Percentiles rank a stretch among this genome's conserved stretches.
phyloP scores from a whole-genome alignment of 1,140 invertebrate genomes.

The Prorops nasuta region DNA sequence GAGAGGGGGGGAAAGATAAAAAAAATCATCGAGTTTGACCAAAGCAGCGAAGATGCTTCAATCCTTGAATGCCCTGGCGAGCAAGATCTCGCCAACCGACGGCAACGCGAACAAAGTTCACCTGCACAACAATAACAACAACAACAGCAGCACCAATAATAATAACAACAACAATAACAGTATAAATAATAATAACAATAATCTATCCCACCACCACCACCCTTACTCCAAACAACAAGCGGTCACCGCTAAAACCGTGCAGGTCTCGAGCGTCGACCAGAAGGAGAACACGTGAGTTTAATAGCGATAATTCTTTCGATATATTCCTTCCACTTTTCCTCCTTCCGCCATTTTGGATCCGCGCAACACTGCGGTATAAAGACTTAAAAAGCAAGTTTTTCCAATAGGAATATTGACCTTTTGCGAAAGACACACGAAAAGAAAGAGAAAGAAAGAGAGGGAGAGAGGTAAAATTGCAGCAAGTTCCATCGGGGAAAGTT shows the following conservation, averaged over 20 bases:
- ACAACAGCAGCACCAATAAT: slow-evolving; percentile 60
- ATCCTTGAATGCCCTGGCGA: slow-evolving; percentile 75
- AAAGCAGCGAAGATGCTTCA: slow-evolving; percentile 76
- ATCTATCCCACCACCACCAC: slow-evolving; percentile 55
- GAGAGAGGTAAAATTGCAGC: too few species aligned
- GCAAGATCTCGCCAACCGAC: slow-evolving; percentile 69
- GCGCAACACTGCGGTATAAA: too few species aligned
- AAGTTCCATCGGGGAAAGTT: too few species aligned
- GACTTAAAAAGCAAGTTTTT: too few species aligned
- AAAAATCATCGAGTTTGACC: too few species aligned
- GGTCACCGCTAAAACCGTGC: slow-evolving; percentile 20
- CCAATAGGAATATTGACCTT: not conserved
- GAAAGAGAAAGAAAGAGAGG: not conserved
- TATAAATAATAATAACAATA: slow-evolving; percentile 47
- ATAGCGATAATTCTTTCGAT: too few species aligned
- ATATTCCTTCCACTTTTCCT: too few species aligned
- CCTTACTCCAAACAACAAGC: slow-evolving; percentile 48
- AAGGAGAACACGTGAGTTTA: slow-evolving; percentile 54
- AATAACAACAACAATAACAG: slow-evolving; percentile 46
- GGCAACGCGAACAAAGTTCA: slow-evolving; percentile 55
- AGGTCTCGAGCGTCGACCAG: slow-evolving; percentile 44
- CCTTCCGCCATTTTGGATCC: too few species aligned
- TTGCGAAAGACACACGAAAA: not conserved
- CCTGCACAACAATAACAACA: slow-evolving; percentile 61
- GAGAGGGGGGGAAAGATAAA: too few species aligned